Percentiles rank a stretch among this genome's conserved stretches.
These are phyloP conservation scores for Ginglymostoma cirratum DNA, from an alignment of 2,113 vertebrate species.

Conservation along the genomic window DNA sequence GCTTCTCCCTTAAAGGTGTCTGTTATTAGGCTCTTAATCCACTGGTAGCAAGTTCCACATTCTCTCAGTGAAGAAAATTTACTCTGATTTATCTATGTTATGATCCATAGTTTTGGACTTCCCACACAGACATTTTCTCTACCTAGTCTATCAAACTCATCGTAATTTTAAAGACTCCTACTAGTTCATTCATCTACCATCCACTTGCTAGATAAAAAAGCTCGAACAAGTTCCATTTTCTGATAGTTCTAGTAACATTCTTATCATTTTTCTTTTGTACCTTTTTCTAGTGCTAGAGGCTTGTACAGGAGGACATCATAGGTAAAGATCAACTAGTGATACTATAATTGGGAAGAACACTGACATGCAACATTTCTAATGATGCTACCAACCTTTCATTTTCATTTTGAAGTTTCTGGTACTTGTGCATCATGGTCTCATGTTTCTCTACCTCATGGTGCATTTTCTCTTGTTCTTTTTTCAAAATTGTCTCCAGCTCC, in stretches of 20 bases:
- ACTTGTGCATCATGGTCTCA: slow-evolving; percentile 71
- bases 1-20: neutral
- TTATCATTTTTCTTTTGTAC: neutral
- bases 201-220: neutral
- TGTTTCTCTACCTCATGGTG: slow-evolving; percentile 75
- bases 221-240: neutral
- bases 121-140: neutral
- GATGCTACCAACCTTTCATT: slow-evolving; percentile 71
- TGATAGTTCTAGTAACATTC: neutral
- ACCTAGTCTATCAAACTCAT: neutral
- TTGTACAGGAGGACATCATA: neutral
- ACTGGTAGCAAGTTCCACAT: neutral
- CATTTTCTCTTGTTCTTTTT: slow-evolving; percentile 85
- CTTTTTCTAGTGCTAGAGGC: neutral
- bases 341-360: neutral
- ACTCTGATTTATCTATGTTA: neutral
- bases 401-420: slow-evolving; percentile 76
- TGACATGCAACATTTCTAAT: neutral
- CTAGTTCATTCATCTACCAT: neutral
- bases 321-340: too few species aligned
- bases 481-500: slow-evolving; percentile 80
- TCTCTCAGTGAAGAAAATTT: neutral
- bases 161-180: neutral
- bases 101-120: neutral
- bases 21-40: neutral